These are phyloP conservation scores for Eidolon helvum DNA, from an alignment of 2,113 vertebrate species.

Conservation along the genomic window DNA sequence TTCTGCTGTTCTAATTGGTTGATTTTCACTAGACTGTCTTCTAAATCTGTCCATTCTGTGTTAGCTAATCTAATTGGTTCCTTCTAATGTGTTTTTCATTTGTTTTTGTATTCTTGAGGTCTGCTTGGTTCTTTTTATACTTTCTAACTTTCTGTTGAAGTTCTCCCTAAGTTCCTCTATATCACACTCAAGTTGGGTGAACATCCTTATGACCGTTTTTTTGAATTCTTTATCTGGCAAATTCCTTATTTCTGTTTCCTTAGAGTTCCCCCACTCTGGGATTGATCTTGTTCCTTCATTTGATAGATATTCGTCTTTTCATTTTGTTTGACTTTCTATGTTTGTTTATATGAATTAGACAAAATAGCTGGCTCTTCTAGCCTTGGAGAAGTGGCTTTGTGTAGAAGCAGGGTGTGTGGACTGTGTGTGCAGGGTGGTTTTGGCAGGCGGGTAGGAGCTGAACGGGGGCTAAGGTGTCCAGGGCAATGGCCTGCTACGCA, in stretches of 20 bases:
- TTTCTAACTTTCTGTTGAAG: background rate
- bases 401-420: too few species aligned
- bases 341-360: background rate
- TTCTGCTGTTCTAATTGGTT: background rate
- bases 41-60: background rate
- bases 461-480: background rate
- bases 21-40: background rate
- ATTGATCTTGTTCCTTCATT: background rate
- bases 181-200: background rate
- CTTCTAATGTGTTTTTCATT: background rate
- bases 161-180: background rate
- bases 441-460: background rate
- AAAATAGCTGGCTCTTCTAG: background rate
- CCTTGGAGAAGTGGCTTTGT: background rate
- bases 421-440: too few species aligned
- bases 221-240: background rate
- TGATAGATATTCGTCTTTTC: background rate
- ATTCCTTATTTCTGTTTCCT: background rate
- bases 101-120: background rate
- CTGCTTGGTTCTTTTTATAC: background rate
- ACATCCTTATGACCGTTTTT: background rate
- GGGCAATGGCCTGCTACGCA: background rate
- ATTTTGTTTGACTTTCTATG: background rate
- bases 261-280: too few species aligned
- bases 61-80: background rate